Conservation (phyloP, 2,888 invertebrate genomes). For the Dryobotodes eremita region DNA sequence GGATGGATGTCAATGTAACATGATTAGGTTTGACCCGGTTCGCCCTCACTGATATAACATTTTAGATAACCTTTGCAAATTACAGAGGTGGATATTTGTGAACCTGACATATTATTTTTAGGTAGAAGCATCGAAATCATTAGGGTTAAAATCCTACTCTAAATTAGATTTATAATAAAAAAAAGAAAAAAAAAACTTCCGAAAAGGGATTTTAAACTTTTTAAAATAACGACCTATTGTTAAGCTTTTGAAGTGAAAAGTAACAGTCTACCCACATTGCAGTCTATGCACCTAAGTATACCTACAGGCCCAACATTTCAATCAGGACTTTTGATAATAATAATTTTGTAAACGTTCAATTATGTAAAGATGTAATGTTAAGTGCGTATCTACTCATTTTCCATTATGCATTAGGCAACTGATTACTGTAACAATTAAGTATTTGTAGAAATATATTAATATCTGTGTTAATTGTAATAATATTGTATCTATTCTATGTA, state of each 20-base stretch:
- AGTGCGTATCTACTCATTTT: constrained; percentile 58
- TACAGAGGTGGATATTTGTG: neutral
- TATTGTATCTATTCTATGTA: constrained; percentile 17
- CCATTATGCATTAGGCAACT: constrained; percentile 60
- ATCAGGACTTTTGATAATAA: constrained; percentile 21
- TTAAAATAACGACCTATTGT: neutral
- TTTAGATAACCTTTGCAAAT: neutral
- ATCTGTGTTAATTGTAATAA: constrained; percentile 46
- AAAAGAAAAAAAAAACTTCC: neutral
- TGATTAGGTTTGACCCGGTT: neutral
- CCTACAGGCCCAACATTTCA: neutral
- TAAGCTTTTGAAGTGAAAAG: neutral
- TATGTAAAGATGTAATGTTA: constrained; percentile 46
- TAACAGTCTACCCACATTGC: constrained; percentile 11
- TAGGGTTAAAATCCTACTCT: neutral
- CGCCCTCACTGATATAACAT: neutral
- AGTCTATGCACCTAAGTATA: neutral
- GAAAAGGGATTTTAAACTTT: neutral
- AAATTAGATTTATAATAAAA: neutral
- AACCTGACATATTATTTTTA: neutral
- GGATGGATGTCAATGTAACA: neutral
- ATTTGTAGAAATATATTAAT: constrained; percentile 49
- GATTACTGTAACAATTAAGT: constrained; percentile 53
- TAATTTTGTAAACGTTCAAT: constrained; percentile 46
- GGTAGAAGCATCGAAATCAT: neutral